Conservation (phyloP, 37 sponge, comb jelly and placozoan species). For the Corticium candelabrum region DNA sequence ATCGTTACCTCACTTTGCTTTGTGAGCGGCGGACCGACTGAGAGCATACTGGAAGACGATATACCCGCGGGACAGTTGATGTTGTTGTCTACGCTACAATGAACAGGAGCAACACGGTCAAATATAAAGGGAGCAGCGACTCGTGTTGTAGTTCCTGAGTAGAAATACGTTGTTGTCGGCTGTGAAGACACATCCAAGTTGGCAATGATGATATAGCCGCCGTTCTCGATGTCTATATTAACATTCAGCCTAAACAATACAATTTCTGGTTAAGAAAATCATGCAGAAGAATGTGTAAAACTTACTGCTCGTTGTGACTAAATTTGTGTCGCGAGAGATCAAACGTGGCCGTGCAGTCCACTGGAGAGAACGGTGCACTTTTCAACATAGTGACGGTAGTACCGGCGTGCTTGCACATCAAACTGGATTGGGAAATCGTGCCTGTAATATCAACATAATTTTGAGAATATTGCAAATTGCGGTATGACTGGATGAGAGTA, state of each 20-base stretch:
- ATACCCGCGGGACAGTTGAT: not conserved
- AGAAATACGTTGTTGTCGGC: slow-evolving; percentile 31
- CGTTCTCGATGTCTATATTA: slow-evolving; percentile 14
- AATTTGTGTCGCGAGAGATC: not conserved
- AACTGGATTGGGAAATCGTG: too few species aligned
- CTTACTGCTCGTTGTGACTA: not conserved
- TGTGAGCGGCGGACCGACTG: not conserved
- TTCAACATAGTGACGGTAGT: not conserved
- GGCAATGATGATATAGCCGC: slow-evolving; percentile 48
- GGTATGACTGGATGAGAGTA: too few species aligned
- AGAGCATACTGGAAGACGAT: not conserved
- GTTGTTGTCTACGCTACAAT: slow-evolving; percentile 21
- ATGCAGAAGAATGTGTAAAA: too few species aligned
- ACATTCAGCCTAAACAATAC: not conserved
- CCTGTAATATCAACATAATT: too few species aligned
- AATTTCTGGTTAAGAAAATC: too few species aligned
- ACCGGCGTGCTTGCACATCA: not conserved
- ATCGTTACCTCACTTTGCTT: not conserved
- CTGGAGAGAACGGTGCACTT: not conserved
- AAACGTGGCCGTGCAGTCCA: not conserved
- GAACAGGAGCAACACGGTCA: slow-evolving; percentile 46
- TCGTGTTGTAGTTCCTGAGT: slow-evolving; percentile 23
- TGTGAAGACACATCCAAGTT: slow-evolving; percentile 48
- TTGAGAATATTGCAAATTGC: too few species aligned
- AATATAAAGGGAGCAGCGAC: slow-evolving; percentile 19